Evolutionary conservation across 2,113 vertebrate species (phyloP), one percentile per base, ranked within the genome.

Genomic region (Pteronura brasiliensis): DNA sequence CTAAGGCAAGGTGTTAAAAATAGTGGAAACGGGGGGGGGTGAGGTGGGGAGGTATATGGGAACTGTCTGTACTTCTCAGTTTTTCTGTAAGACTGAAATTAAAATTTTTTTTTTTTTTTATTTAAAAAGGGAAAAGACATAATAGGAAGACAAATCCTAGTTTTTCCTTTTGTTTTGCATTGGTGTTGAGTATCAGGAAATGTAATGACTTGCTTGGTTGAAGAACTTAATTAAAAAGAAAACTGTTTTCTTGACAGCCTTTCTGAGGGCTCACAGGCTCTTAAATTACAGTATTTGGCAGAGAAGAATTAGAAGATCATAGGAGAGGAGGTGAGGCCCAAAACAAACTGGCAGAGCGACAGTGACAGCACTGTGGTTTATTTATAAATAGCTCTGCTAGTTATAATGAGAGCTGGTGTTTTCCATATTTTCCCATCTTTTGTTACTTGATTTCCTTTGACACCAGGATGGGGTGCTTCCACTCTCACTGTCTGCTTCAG

Each of bases 181-280:
- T 82, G 69, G 21, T 93, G 18, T 92, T 92, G 47, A 36, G 39
- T 88, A 23, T 90, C 63, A 95, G 81, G 57, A 90, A 93, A 81
- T 59, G 18, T 69, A 90, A 74, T 77, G 81, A 52, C 47, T 94
- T 88, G 67, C 72, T 89, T 95, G 80, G 52, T 69, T 88, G 52
- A 77, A 93, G n/a, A 92, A 61, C 65, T 88, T 93, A 67, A 36
- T 96, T 95, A 89, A 74, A 93, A 92, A 97, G 79, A 65, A 96
- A 93, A 82, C 36, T 23, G 74, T 88, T 85, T 91, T 82, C 57
- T 91, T 95, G 77, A 81, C 34, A 90, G 25, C 39, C 18, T 82
- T 93, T 83, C 18, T 49, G 71, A 96, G 49, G 49, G 82, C 84
- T 93, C 90, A 59, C 29, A 65, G 67, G 17, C 77, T 95, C 81